Percentiles rank a stretch among this genome's conserved stretches.
phyloP scores from a whole-genome alignment of 1,140 invertebrate species.

The Rhagoletis zephyria region DNA sequence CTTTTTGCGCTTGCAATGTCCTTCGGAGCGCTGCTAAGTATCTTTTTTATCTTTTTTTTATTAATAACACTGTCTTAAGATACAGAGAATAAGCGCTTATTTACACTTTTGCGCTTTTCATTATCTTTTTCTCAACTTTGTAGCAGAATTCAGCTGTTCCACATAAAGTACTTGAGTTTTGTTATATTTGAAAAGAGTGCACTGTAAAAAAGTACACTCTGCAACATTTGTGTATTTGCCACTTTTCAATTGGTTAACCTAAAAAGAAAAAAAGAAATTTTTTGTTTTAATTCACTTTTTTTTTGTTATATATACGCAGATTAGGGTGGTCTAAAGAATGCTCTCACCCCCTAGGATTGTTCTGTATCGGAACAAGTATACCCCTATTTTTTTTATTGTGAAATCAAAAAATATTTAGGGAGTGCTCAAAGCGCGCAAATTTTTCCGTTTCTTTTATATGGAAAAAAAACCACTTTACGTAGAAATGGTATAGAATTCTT shows the following conservation, averaged over 20 bases:
- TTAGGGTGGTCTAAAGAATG: too few relatives aligned
- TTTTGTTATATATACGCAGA: too few relatives aligned
- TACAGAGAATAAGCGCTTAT: neutral
- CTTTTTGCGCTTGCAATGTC: neutral
- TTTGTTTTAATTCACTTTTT: too few relatives aligned
- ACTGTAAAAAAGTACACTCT: neutral
- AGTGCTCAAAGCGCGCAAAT: too few relatives aligned
- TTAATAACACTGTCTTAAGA: neutral
- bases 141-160: neutral
- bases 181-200: slow-evolving; percentile 13
- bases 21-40: neutral
- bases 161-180: neutral
- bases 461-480: too few relatives aligned
- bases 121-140: neutral
- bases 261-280: neutral
- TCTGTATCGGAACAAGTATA: too few relatives aligned
- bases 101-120: neutral
- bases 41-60: neutral
- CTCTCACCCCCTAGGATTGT: too few relatives aligned
- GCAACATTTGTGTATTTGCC: neutral
- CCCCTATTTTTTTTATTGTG: too few relatives aligned
- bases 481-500: too few relatives aligned
- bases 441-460: too few relatives aligned
- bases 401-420: too few relatives aligned
- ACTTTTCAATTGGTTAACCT: neutral